Evolutionary conservation across 2,113 vertebrate species (phyloP), one percentile per base, ranked within the genome.

Genomic region (Xiphophorus maculatus): DNA sequence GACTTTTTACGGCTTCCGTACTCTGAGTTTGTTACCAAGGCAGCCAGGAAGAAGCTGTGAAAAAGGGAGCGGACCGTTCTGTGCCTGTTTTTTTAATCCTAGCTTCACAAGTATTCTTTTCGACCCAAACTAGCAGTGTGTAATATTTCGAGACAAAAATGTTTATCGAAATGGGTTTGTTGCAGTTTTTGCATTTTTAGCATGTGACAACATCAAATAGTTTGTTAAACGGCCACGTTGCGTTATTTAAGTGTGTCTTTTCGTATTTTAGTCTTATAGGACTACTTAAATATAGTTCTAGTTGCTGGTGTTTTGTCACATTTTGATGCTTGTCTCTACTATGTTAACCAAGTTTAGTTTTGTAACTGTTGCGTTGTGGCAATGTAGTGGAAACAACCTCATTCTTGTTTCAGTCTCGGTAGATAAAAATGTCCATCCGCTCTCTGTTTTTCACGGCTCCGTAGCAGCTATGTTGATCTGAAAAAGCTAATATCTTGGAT

Each of bases 21-120:
- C 29, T 22, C 11, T 40, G 62, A 48, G 60, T 84, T 82, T 84
- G 93, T 93, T 92, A 91, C 93, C 92, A 90, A 84, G 92, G 92
- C 84, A 93, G 90, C 91, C 79, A 87, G 84, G 87, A 91, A 82
- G 92, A 90, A 90, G 84, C 86, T 87, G 77, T 27, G 77, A 81
- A 64, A 67, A 58, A 58, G 51, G 80, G 73, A 84, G 72, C 64
- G 33, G 77, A 75, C 75, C 3, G 82, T 88, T 72, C 25, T 25
- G 64, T 0, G 8, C 51, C 8, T 79, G 13, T 77, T 80, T 37
- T 77, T 29, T 85, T 74, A 79, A 69, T 44, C 25, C 27, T 22
- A 15, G 29, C 30, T 66, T 76, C n/a, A 11, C 15, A 1, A 60
- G 8, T 76, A 77, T 82, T 63, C 10, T 12, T 0, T 5, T 48